Evolutionary conservation across 2,797 vertebrate genomes (phyloP).

Genomic region (Trichosurus vulpecula): DNA sequence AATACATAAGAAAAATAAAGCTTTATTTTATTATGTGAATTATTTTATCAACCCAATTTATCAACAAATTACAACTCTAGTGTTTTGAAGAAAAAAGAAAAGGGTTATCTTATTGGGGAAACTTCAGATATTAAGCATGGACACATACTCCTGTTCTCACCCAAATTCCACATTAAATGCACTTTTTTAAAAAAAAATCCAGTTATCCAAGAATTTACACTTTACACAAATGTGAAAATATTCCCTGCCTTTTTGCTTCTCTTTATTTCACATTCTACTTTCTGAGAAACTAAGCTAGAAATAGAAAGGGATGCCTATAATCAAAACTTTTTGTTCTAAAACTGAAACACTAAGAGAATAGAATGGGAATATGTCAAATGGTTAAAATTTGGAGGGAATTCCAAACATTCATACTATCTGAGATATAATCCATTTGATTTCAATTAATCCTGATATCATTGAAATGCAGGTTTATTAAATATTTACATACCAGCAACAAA

Average conservation of each 20-base stretch:
- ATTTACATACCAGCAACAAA: constrained; percentile 38
- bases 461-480: constrained; percentile 40
- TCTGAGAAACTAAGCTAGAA: constrained; percentile 1
- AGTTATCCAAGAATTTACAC: constrained; percentile 2
- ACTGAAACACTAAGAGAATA: constrained; percentile 28
- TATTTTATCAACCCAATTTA: background rate
- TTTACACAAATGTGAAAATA: constrained; percentile 49
- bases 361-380: constrained; percentile 42
- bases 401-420: constrained; percentile 53
- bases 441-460: constrained; percentile 46
- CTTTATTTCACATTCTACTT: constrained; percentile 41
- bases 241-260: constrained; percentile 31
- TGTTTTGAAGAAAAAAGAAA: background rate
- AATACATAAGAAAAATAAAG: background rate
- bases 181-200: background rate
- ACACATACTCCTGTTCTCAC: background rate
- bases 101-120: background rate
- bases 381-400: constrained; percentile 60
- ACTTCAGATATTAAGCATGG: background rate
- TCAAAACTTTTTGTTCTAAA: constrained; percentile 33
- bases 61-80: background rate
- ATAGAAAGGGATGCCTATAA: background rate
- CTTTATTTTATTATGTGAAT: background rate
- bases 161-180: background rate
- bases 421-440: constrained; percentile 48